A percentile compares a stretch with the other conserved stretches of the same genome.
phyloP scores from a whole-genome alignment of 1,140 invertebrate genomes.

The Tyrophagus putrescentiae region DNA sequence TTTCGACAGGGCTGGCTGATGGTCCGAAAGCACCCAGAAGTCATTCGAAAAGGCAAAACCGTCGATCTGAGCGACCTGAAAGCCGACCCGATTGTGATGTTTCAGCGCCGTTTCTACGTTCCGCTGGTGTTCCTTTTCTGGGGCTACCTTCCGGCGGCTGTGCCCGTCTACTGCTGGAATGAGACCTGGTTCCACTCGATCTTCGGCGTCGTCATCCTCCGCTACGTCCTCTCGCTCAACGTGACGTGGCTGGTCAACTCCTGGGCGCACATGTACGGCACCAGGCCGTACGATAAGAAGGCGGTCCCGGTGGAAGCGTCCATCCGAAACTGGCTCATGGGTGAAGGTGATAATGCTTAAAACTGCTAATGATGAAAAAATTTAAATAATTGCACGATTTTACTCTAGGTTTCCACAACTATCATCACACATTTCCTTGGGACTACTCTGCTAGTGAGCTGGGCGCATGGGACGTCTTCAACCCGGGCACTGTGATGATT shows the following conservation, averaged over 20 bases:
- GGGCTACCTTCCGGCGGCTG: constrained; percentile 65
- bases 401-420: constrained; percentile 46
- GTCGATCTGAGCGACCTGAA: constrained; percentile 78
- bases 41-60: constrained; percentile 65
- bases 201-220: constrained; percentile 62
- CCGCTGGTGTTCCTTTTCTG: constrained; percentile 61
- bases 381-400: neutral
- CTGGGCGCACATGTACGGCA: constrained; percentile 39
- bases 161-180: constrained; percentile 67
- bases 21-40: constrained; percentile 75
- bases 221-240: constrained; percentile 72
- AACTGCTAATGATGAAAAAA: too few species aligned
- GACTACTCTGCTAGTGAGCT: constrained; percentile 39
- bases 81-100: constrained; percentile 60
- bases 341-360: too few species aligned
- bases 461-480: constrained; percentile 29
- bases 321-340: neutral
- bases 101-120: constrained; percentile 72
- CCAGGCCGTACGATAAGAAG: constrained; percentile 33
- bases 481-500: constrained; percentile 40
- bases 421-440: constrained; percentile 51
- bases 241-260: constrained; percentile 62
- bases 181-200: constrained; percentile 62
- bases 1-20: constrained; percentile 77
- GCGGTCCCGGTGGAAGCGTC: constrained; percentile 38